Evolutionary conservation across 2,113 vertebrate species (phyloP).

Genomic region (Leiothrix lutea): DNA sequence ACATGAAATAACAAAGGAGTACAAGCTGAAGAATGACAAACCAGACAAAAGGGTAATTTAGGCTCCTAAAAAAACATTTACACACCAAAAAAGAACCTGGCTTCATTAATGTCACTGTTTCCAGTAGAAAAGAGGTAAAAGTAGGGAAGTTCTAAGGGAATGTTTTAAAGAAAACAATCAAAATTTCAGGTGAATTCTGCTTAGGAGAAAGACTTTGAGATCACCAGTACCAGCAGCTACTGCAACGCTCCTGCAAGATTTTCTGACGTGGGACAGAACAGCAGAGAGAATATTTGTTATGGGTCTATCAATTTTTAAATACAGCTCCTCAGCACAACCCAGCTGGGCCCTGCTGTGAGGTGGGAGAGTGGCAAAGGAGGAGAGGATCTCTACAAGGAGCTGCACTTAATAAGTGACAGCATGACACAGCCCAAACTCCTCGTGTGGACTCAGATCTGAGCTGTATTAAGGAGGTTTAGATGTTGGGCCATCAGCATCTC

Average conservation of each 20-base stretch:
- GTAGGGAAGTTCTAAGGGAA: not conserved
- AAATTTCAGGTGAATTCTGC: not conserved
- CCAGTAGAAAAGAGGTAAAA: not conserved
- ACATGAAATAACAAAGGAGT: not conserved
- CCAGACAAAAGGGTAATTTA: accelerated
- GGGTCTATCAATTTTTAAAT: slow-evolving; percentile 25
- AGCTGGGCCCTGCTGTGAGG: not conserved
- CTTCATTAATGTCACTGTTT: not conserved
- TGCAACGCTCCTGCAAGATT: not conserved
- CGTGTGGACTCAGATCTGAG: not conserved
- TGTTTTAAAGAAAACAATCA: not conserved
- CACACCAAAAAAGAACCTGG: not conserved
- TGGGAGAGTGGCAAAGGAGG: not conserved
- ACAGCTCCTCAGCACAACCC: not conserved
- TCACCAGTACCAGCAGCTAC: not conserved
- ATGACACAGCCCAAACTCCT: not conserved
- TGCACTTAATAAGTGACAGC: not conserved
- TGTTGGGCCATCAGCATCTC: slow-evolving; percentile 14
- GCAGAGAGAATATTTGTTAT: not conserved
- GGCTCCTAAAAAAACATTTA: not conserved
- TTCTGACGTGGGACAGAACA: not conserved
- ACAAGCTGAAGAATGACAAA: not conserved
- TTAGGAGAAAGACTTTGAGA: not conserved
- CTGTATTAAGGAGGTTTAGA: not conserved
- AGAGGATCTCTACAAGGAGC: not conserved